These are phyloP conservation scores for Sebastiscus albofasciatus DNA, from an alignment of 2,797 vertebrate species.

Conservation along the genomic window DNA sequence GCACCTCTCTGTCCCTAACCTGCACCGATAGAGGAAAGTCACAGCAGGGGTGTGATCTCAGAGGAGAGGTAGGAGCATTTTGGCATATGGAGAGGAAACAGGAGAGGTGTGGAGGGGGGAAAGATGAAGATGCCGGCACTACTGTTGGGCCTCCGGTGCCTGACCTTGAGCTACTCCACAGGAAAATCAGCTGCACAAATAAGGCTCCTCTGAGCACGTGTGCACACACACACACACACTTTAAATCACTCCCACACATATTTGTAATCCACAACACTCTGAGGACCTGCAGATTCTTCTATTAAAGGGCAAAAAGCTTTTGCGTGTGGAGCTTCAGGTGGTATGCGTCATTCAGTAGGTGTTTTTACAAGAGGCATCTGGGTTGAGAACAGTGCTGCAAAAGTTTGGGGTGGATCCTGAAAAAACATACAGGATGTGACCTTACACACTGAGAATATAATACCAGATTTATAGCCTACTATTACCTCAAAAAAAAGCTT, in stretches of 20 bases:
- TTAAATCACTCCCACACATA: slow-evolving; percentile 39
- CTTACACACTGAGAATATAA: slow-evolving; percentile 48
- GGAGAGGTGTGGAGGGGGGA: slow-evolving; percentile 21
- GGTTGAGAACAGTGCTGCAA: slow-evolving; percentile 40
- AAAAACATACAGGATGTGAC: slow-evolving; percentile 50
- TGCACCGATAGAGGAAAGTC: slow-evolving; percentile 10
- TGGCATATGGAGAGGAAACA: slow-evolving; percentile 59
- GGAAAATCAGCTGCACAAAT: slow-evolving; percentile 75
- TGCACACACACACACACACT: neutral
- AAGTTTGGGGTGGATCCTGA: slow-evolving; percentile 44
- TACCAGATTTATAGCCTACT: slow-evolving; percentile 46
- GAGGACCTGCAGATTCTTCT: slow-evolving; percentile 22
- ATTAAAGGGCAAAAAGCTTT: slow-evolving; percentile 32
- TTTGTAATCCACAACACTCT: slow-evolving; percentile 16
- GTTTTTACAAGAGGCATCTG: slow-evolving; percentile 32
- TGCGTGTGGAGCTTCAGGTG: slow-evolving; percentile 11
- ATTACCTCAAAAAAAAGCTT: slow-evolving; percentile 37
- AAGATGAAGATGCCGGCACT: slow-evolving; percentile 50
- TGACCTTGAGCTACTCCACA: slow-evolving; percentile 64
- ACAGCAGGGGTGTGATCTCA: slow-evolving; percentile 2
- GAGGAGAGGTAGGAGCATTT: slow-evolving; percentile 28
- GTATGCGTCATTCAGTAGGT: slow-evolving; percentile 17
- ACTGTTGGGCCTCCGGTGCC: slow-evolving; percentile 56
- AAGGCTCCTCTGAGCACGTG: slow-evolving; percentile 25
- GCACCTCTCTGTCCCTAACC: slow-evolving; percentile 9